phyloP scores from a whole-genome alignment of 2,888 invertebrate species.

The Sialis fuliginosa region DNA sequence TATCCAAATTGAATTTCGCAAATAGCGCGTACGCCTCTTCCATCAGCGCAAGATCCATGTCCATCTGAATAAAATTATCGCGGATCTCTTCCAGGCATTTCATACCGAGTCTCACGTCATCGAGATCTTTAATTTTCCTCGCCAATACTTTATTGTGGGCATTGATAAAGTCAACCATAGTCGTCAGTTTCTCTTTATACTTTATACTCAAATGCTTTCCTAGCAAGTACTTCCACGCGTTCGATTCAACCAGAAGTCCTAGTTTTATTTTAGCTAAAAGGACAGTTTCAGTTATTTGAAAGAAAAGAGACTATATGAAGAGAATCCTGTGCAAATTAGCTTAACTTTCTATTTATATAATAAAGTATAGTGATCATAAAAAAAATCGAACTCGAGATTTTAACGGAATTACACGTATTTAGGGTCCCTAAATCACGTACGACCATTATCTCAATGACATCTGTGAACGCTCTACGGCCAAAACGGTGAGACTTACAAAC shows the following conservation, averaged over 20 bases:
- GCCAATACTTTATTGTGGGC: constrained; percentile 51
- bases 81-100: constrained; percentile 55
- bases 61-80: constrained; percentile 63
- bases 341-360: too few species aligned
- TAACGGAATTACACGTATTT: too few species aligned
- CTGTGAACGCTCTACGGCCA: too few species aligned
- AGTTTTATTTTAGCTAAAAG: constrained; percentile 40
- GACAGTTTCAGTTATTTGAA: too few species aligned
- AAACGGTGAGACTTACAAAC: too few species aligned
- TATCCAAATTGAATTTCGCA: constrained; percentile 41
- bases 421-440: too few species aligned
- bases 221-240: constrained; percentile 58
- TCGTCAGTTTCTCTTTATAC: constrained; percentile 50
- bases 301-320: too few species aligned
- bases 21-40: constrained; percentile 68
- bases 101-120: constrained; percentile 63
- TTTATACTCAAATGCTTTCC: constrained; percentile 49
- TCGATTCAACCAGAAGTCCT: constrained; percentile 52
- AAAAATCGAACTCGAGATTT: too few species aligned
- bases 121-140: constrained; percentile 56
- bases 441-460: too few species aligned
- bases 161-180: constrained; percentile 58
- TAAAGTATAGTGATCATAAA: too few species aligned
- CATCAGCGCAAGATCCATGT: constrained; percentile 54
- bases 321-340: too few species aligned